Base-by-base conservation (phyloP, 2,113 vertebrate genomes). In the Oncorhynchus mykiss region DNA sequence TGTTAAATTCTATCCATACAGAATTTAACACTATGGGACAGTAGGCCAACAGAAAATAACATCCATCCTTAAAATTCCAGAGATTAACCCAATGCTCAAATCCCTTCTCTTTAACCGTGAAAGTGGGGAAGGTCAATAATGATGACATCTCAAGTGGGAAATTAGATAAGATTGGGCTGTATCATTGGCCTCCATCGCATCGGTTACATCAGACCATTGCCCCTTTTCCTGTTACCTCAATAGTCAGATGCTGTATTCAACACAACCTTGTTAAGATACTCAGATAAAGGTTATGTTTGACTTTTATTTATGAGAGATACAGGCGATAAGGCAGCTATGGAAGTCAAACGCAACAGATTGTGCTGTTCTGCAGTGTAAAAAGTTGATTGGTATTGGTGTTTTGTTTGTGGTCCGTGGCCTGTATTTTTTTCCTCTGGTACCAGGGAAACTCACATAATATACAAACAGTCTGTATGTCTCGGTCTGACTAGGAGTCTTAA, bases 401-500 rank as follows among this genome's bases (percentile, higher is more conserved):
- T 67, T 5, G 51, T 54, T 5, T 4, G 51, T 16, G 12, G 12
- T 5, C 51, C 4, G 14, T 60, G 57, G 39, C 39, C 11, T 9
- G 39, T 3, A 45, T 45, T 45, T 45, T 45, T 9, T 11, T 0
- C 9, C 9, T 9, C 39, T 45, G 39, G 39, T 45, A 45, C 16
- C 51, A 16, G 3, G 51, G 12, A 45, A 45, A 18, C 12, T n/a
- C n/a, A 62, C 59, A 62, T 22, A 62, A 18, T 11, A n/a, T 24
- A 62, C 59, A 62, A 22, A 62, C 13, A 62, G 8, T 16, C n/a
- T 29, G 64, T 66, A 24, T 66, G 25, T 74, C 59, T 77, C 71
- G 27, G 20, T 77, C 71, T 22, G 25, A 64, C 67, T 68, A 24
- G 24, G 66, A 64, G 70, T 66, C 65, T 51, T 76, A 80, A 81